These are phyloP conservation scores for Hylaeus anthracinus DNA, from an alignment of 1,140 invertebrate species.

Conservation along the genomic window DNA sequence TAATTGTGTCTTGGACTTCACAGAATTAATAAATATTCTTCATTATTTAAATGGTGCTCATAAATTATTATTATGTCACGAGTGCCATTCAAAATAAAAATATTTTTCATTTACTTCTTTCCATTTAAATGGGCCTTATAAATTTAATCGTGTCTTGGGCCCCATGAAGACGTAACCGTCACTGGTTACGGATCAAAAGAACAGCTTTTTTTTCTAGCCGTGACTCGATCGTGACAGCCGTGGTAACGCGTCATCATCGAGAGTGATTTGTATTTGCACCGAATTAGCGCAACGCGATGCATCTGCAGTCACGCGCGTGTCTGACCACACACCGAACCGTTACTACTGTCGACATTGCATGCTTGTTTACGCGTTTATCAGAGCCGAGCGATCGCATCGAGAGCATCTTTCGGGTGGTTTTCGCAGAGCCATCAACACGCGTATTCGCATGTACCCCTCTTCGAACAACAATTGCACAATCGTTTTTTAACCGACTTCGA, in stretches of 20 bases:
- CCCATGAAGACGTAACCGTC: too few species aligned
- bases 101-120: too few species aligned
- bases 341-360: constrained; percentile 45
- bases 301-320: constrained; percentile 38
- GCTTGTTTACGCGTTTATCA: constrained; percentile 48
- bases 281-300: constrained; percentile 30
- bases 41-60: too few species aligned
- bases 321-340: constrained; percentile 48
- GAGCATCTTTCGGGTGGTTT: constrained; percentile 25
- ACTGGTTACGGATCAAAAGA: neutral
- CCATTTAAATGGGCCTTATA: too few species aligned
- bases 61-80: too few species aligned
- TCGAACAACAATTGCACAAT: neutral
- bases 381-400: constrained; percentile 25
- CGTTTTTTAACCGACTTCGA: too few species aligned
- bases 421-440: constrained; percentile 34
- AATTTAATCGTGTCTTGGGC: too few species aligned
- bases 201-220: neutral
- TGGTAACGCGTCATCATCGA: neutral
- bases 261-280: constrained; percentile 31
- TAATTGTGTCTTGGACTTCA: too few species aligned
- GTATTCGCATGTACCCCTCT: neutral
- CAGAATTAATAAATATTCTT: too few species aligned
- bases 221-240: neutral
- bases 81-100: too few species aligned